Percentiles rank a stretch among this genome's conserved stretches.
Evolutionary conservation across 2,888 invertebrate genomes (phyloP).

Genomic region (Hyposoter dolosus): DNA sequence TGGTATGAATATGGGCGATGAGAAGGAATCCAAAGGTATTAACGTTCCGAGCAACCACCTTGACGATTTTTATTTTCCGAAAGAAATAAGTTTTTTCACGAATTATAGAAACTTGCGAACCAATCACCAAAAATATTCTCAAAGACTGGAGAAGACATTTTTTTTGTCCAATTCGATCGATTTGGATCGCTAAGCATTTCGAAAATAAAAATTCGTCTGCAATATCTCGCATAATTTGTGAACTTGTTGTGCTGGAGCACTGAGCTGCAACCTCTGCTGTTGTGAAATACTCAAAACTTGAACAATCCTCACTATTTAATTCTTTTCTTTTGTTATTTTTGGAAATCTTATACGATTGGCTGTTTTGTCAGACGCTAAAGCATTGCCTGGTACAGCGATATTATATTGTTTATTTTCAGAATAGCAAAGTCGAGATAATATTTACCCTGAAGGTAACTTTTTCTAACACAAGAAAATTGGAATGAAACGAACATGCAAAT

Average conservation of each 20-base stretch:
- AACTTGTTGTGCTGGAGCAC: slow-evolving; percentile 52
- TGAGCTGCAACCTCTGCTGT: slow-evolving; percentile 51
- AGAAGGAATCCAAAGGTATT: slow-evolving; percentile 17
- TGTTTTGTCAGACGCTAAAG: slow-evolving; percentile 78
- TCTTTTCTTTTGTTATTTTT: not conserved
- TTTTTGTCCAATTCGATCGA: not conserved
- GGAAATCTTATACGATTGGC: slow-evolving; percentile 74
- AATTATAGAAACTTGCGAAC: not conserved
- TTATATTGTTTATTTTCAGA: slow-evolving; percentile 83
- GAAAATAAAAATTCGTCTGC: slow-evolving; percentile 45
- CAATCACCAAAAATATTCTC: not conserved
- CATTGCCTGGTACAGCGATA: slow-evolving; percentile 79
- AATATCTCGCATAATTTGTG: slow-evolving; percentile 60
- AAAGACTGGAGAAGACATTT: not conserved
- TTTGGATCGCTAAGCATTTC: slow-evolving; percentile 8
- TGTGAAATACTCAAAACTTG: slow-evolving; percentile 57
- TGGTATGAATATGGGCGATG: slow-evolving; percentile 58
- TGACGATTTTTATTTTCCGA: slow-evolving; percentile 5
- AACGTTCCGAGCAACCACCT: not conserved
- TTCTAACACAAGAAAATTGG: slow-evolving; percentile 78
- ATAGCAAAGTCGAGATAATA: slow-evolving; percentile 83
- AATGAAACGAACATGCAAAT: slow-evolving; percentile 79
- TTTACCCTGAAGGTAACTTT: slow-evolving; percentile 82
- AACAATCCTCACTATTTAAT: slow-evolving; percentile 57
- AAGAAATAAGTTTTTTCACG: not conserved